Evolutionary conservation across 2,797 vertebrate genomes (phyloP).

Genomic region (Clarias pachynema): DNA sequence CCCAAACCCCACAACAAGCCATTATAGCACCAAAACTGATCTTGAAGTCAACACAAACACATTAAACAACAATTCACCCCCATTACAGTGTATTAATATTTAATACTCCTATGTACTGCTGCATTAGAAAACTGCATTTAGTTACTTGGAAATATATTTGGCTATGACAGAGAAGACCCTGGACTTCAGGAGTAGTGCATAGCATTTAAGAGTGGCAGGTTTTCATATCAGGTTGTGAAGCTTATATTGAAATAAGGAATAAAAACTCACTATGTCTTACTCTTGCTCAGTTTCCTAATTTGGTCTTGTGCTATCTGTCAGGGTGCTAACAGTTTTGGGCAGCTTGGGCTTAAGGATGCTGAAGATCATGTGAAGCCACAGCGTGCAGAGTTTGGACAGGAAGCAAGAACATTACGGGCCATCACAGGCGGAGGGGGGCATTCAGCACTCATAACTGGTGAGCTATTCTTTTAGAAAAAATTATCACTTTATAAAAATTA

Average conservation of each 20-base stretch:
- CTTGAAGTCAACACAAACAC: not conserved
- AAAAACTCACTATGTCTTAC: not conserved
- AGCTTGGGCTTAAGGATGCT: conserved; percentile 85
- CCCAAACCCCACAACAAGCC: not conserved
- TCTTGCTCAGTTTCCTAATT: not conserved
- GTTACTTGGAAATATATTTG: not conserved
- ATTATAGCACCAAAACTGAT: not conserved
- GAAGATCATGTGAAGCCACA: conserved; percentile 80
- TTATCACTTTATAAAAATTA: no score
- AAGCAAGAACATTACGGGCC: conserved; percentile 55
- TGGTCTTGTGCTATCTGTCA: conserved; percentile 58
- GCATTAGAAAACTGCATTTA: not conserved
- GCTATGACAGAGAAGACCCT: not conserved
- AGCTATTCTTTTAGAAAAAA: not conserved
- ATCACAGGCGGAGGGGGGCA: conserved; percentile 89
- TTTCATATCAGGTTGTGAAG: not conserved
- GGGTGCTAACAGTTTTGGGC: conserved; percentile 94
- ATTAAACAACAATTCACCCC: not conserved
- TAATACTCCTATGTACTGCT: not conserved
- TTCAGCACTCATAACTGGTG: conserved; percentile 83
- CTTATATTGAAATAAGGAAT: not conserved
- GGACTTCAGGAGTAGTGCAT: not conserved
- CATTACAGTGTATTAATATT: not conserved
- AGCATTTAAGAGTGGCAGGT: not conserved
- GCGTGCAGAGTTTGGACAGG: conserved; percentile 64